phyloP scores from a whole-genome alignment of 2,113 vertebrate genomes.

The Mesoclemmys tuberculata region DNA sequence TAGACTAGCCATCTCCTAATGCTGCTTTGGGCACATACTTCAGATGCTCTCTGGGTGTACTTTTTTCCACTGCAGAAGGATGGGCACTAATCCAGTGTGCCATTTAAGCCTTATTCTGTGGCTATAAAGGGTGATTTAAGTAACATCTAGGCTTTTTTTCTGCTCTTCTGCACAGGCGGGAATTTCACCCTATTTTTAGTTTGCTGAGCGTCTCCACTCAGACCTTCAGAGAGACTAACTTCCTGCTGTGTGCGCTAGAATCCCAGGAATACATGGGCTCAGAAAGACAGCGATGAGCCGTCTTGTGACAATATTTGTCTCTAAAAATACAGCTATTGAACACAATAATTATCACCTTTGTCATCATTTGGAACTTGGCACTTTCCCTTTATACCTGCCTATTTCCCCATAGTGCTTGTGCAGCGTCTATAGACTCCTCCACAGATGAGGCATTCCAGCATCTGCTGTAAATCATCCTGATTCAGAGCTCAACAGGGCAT shows the following conservation, averaged over 20 bases:
- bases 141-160: background rate
- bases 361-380: constrained; percentile 36
- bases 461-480: background rate
- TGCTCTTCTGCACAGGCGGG: background rate
- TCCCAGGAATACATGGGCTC: background rate
- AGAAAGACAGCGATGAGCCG: background rate
- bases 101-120: background rate
- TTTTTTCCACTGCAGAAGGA: background rate
- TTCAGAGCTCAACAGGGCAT: background rate
- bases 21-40: background rate
- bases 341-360: constrained; percentile 49
- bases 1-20: background rate
- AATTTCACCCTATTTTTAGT: background rate
- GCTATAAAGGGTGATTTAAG: background rate
- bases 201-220: background rate
- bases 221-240: background rate
- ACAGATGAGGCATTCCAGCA: background rate
- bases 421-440: background rate
- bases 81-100: background rate
- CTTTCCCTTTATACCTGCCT: background rate
- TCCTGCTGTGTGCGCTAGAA: background rate
- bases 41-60: background rate
- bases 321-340: constrained; percentile 59
- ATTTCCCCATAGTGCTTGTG: background rate
- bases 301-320: constrained; percentile 48